Base-by-base conservation (phyloP, 1,140 invertebrate genomes). In the Homalodisca vitripennis region DNA sequence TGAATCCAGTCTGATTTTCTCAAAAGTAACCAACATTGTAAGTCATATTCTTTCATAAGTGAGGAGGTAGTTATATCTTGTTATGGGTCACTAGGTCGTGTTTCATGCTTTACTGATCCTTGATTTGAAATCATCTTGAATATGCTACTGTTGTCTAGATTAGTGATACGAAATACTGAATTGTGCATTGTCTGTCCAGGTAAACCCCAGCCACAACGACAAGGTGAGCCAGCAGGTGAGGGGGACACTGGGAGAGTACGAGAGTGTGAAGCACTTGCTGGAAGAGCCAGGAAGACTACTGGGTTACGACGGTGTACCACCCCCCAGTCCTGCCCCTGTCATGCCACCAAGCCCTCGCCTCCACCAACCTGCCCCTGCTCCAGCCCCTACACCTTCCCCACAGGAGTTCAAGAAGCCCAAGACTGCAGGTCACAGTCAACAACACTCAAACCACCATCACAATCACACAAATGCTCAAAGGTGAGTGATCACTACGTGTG, bases 221-320 rank as follows among this genome's bases (percentile, higher is more conserved):
- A 85, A 83, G 51, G 85, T 88, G n/a, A 87, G 85, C 63, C 86
- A 89, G 75, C 85, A 91, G 75, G 91, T 92, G 73, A 87, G 89
- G 76, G 87, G 84, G 57, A 88, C 87, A 72, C 80, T 92, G 55
- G 91, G 91, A 32, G 87, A 88, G 75, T 92, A 88, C 78, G 83
- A 86, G 47, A 79, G 85, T 60, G 85, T 91, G 32, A 86, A 87
- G 77, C 85, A 86, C 69, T 80, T 89, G 60, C 78, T 89, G 70
- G 86, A 84, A 70, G 86, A 90, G 73, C 84, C 86, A 34, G 86
- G 84, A 70, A 86, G 89, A 73, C 80, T 90, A 57, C 87, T 91
- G 72, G 90, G 90, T 10, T 86, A 91, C 70, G 89, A 89, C 75
- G 86, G 86, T 3, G 64, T 69, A 3, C 86, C 86, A 68, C 87